These are phyloP conservation scores for Heterodera filipjevi DNA, from an alignment of 2,888 invertebrate genomes.

Conservation along the genomic window DNA sequence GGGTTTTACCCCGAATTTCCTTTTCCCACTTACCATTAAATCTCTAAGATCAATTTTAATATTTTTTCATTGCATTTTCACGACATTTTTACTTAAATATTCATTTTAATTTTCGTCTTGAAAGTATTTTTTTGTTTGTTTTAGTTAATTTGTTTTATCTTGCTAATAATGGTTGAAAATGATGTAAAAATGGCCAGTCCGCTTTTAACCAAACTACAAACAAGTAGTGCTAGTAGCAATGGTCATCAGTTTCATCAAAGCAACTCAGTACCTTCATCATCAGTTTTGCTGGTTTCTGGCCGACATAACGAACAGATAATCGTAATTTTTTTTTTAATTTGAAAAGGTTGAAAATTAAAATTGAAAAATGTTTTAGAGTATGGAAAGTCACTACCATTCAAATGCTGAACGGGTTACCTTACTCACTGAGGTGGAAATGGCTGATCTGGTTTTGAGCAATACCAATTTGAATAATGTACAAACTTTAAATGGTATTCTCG, in stretches of 20 bases:
- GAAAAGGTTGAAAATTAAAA: background rate
- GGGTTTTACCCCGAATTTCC: too few relatives aligned
- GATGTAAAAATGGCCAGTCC: background rate
- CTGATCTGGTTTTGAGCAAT: constrained; percentile 14
- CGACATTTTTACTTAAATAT: too few relatives aligned
- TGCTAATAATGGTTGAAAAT: background rate
- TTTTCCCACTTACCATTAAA: background rate
- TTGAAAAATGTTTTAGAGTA: constrained; percentile 17
- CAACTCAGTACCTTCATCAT: background rate
- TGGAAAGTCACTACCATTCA: constrained; percentile 29
- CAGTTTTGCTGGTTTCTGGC: background rate
- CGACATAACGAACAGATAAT: background rate
- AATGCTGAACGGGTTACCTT: constrained; percentile 26
- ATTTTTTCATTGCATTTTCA: too few relatives aligned
- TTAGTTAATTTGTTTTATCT: background rate
- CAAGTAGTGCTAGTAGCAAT: background rate
- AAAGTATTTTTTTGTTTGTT: background rate
- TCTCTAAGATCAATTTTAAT: background rate
- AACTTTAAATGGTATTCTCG: constrained; percentile 27
- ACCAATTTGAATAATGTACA: constrained; percentile 7
- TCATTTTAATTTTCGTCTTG: too few relatives aligned
- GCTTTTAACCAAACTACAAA: background rate
- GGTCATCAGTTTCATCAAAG: background rate
- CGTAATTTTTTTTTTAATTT: background rate
- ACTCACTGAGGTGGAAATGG: constrained; percentile 33